Percentiles rank a stretch among this genome's conserved stretches.
Evolutionary conservation across 2,113 vertebrate genomes (phyloP).

Genomic region (Chionomys nivalis): DNA sequence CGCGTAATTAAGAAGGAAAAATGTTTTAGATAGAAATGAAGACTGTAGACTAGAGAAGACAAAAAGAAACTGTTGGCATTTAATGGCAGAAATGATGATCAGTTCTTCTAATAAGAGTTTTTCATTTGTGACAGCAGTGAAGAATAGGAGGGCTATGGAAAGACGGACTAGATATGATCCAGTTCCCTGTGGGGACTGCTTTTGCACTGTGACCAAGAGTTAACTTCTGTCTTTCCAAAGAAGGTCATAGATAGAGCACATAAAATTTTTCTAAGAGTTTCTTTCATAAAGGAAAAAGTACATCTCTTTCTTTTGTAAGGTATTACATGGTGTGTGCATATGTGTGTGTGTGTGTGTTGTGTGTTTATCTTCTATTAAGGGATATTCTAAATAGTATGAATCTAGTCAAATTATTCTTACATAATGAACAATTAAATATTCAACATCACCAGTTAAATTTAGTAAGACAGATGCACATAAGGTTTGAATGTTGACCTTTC

Average conservation of each 20-base stretch:
- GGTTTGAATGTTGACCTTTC: slow-evolving; percentile 38
- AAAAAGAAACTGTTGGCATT: neutral
- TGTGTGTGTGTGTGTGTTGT: neutral
- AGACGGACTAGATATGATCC: neutral
- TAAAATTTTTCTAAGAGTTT: neutral
- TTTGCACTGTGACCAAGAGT: neutral
- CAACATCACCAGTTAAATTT: slow-evolving; percentile 5
- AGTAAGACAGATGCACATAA: neutral
- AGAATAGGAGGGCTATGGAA: neutral
- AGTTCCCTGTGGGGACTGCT: neutral
- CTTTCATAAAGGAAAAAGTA: neutral
- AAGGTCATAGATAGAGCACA: neutral
- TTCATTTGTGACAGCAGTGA: neutral
- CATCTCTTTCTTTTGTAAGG: neutral
- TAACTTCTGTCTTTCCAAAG: neutral
- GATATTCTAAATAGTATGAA: neutral
- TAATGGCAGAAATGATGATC: neutral
- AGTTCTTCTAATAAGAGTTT: neutral
- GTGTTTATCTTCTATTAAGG: neutral
- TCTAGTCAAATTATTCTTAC: neutral
- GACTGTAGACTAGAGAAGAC: neutral
- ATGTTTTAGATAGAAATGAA: neutral
- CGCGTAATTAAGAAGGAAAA: neutral
- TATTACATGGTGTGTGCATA: neutral
- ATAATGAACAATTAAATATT: slow-evolving; percentile 14